phyloP scores from a whole-genome alignment of 1,140 invertebrate species.

The Drosophila sulfurigaster region DNA sequence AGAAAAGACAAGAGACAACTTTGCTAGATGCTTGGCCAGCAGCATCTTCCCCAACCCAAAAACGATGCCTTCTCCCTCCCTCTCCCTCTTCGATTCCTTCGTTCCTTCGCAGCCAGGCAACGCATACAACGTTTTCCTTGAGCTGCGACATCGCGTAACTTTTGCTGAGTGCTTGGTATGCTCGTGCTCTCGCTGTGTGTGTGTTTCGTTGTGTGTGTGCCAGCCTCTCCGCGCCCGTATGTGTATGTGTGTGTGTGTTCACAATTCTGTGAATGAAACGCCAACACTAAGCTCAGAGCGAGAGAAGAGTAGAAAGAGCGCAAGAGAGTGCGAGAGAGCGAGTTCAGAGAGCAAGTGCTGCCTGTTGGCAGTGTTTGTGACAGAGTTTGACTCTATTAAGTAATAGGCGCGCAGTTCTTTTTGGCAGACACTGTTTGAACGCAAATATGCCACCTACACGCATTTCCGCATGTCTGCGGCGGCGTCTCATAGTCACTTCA shows the following conservation, averaged over 20 bases:
- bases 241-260: slow-evolving; percentile 10
- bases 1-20: background rate
- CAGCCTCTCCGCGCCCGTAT: background rate
- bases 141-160: slow-evolving; percentile 55
- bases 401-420: slow-evolving; percentile 71
- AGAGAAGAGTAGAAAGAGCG: background rate
- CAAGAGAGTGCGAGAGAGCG: background rate
- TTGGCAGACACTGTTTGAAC: slow-evolving; percentile 42
- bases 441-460: slow-evolving; percentile 37
- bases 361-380: slow-evolving; percentile 56
- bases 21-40: slow-evolving; percentile 23
- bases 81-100: background rate
- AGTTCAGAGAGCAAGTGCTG: slow-evolving; percentile 16
- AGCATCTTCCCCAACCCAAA: background rate
- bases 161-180: slow-evolving; percentile 73
- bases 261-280: slow-evolving; percentile 71
- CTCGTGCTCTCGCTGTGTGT: slow-evolving; percentile 45
- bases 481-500: background rate
- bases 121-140: background rate
- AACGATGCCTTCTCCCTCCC: background rate
- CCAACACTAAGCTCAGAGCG: background rate
- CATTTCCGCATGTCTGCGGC: slow-evolving; percentile 40
- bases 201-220: slow-evolving; percentile 59
- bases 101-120: background rate
- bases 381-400: slow-evolving; percentile 79